These are phyloP conservation scores for Torymus aiolomorphi DNA, from an alignment of 2,888 invertebrate genomes.

Conservation along the genomic window DNA sequence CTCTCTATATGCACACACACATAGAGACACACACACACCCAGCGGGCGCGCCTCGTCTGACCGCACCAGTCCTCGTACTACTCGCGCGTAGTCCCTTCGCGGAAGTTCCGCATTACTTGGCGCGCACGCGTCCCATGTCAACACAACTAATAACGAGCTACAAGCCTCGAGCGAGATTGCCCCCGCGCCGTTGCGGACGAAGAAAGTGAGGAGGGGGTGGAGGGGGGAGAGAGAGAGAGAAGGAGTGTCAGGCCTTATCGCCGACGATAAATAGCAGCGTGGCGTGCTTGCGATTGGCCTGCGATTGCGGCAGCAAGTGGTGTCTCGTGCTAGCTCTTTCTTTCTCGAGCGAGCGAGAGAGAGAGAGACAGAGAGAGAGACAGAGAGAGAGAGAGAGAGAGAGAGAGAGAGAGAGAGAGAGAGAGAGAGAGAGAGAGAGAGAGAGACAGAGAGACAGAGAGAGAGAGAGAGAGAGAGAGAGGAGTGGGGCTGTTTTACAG, in stretches of 20 bases:
- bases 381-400: too few species aligned
- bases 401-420: too few species aligned
- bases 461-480: too few species aligned
- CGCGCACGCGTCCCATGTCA: slow-evolving; percentile 30
- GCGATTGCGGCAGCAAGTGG: slow-evolving; percentile 57
- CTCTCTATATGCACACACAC: neutral
- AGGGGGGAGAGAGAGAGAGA: slow-evolving; percentile 20
- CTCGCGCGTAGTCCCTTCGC: neutral
- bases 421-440: neutral
- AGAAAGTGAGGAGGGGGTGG: neutral
- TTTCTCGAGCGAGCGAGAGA: neutral
- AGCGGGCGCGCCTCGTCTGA: neutral
- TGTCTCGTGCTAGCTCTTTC: slow-evolving; percentile 38
- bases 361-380: too few species aligned
- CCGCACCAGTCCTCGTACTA: too few species aligned
- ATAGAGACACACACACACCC: neutral
- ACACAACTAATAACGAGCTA: slow-evolving; percentile 25
- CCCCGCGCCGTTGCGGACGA: neutral
- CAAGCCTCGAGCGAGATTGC: slow-evolving; percentile 5
- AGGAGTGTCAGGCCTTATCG: slow-evolving; percentile 53
- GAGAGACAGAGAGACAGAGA: too few species aligned
- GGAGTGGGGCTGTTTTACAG: slow-evolving; percentile 27
- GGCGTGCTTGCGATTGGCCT: slow-evolving; percentile 55
- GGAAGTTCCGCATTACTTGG: slow-evolving; percentile 26
- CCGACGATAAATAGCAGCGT: slow-evolving; percentile 57